phyloP scores from a whole-genome alignment of 2,888 invertebrate species.

The Volucella inflata region DNA sequence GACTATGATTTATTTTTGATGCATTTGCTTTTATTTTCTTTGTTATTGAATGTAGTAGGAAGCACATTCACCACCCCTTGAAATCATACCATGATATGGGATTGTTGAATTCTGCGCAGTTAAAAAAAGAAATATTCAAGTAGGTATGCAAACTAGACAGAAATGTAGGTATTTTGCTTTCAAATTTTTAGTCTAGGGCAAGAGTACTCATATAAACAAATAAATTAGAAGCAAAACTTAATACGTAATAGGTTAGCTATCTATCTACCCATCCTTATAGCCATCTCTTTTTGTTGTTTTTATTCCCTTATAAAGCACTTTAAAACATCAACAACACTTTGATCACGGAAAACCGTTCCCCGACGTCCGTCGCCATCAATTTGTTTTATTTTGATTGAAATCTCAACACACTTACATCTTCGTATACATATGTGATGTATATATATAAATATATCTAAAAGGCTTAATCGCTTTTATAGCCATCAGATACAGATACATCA shows the following conservation, averaged over 20 bases:
- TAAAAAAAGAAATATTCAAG: neutral
- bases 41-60: too few species aligned
- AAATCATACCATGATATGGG: neutral
- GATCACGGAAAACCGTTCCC: neutral
- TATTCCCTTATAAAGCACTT: conserved; percentile 17
- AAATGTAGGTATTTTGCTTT: too few species aligned
- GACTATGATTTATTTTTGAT: too few species aligned
- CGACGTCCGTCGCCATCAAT: neutral
- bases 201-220: conserved; percentile 1
- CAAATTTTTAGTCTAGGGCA: neutral
- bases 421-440: conserved; percentile 26
- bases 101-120: conserved; percentile 35
- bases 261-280: neutral
- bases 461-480: neutral
- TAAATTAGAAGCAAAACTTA: conserved; percentile 2
- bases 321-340: conserved; percentile 5
- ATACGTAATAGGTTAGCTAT: neutral
- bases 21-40: too few species aligned
- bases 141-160: too few species aligned
- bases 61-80: too few species aligned
- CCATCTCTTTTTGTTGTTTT: conserved; percentile 11
- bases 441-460: neutral
- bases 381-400: conserved; percentile 23
- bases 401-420: neutral
- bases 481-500: conserved; percentile 17